Conservation (phyloP, 2,888 invertebrate genomes). For the Griposia aprilina region DNA sequence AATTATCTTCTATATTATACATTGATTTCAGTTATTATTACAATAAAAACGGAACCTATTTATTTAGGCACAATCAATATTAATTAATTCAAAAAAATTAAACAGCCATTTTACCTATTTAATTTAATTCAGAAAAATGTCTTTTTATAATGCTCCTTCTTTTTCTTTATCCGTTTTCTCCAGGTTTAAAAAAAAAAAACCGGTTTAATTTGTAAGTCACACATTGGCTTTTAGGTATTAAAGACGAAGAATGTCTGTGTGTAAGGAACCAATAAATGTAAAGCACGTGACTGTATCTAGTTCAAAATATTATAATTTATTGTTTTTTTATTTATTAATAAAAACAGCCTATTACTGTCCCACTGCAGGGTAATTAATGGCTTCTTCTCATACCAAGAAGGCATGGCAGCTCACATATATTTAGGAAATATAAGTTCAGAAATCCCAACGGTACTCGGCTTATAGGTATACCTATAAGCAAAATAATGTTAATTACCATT, state of each 20-base stretch:
- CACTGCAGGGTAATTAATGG: too few species aligned
- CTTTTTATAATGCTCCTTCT: not conserved
- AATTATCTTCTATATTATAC: not conserved
- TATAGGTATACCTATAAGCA: too few species aligned
- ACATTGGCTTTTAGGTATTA: slow-evolving; percentile 15
- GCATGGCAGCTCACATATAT: too few species aligned
- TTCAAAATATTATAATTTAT: too few species aligned
- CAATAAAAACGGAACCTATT: not conserved
- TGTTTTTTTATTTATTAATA: too few species aligned
- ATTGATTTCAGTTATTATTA: not conserved
- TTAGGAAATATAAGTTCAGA: too few species aligned
- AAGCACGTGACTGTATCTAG: too few species aligned
- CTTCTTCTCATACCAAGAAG: too few species aligned
- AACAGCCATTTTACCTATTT: not conserved
- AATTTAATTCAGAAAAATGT: not conserved
- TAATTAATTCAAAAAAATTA: not conserved
- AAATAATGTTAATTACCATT: not conserved
- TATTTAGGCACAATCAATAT: not conserved
- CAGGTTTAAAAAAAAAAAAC: slow-evolving; percentile 4
- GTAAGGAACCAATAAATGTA: not conserved
- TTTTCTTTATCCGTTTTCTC: too few species aligned
- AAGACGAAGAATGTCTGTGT: not conserved
- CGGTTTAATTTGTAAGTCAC: slow-evolving; percentile 24
- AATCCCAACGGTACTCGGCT: too few species aligned
- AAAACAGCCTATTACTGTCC: too few species aligned